A percentile compares a stretch with the other conserved stretches of the same genome.
Conservation (phyloP, 2,113 vertebrate genomes). For the Hydrolagus affinis region DNA sequence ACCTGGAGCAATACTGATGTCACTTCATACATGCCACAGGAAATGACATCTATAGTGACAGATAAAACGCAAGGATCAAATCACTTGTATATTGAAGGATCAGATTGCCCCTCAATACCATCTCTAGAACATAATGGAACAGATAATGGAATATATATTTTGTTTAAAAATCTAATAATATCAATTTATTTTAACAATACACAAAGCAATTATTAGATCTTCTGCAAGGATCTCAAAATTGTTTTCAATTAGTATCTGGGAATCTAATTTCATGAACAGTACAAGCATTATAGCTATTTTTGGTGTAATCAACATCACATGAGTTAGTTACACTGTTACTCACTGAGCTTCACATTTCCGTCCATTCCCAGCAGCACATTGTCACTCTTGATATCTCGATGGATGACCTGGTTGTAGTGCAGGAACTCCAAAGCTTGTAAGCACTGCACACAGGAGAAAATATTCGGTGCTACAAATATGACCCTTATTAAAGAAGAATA, state of each 20-base stretch:
- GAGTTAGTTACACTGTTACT: constrained; percentile 46
- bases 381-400: constrained; percentile 98
- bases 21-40: no score
- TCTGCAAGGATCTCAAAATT: not conserved
- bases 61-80: no score
- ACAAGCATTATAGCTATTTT: not conserved
- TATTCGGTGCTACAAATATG: no score
- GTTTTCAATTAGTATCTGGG: no score
- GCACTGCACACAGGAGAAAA: constrained; percentile 60
- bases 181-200: no score
- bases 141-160: no score
- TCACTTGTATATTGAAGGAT: not conserved
- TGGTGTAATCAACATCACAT: not conserved
- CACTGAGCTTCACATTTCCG: constrained; percentile 95
- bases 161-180: no score
- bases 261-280: not conserved
- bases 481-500: not conserved
- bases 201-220: not conserved
- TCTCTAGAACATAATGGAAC: not conserved
- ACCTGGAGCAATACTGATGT: no score
- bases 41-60: no score
- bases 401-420: constrained; percentile 95
- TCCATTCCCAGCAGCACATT: constrained; percentile 97
- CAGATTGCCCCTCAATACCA: not conserved
- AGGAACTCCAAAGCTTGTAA: constrained; percentile 94